Evolutionary conservation across 2,888 invertebrate genomes (phyloP), one percentile per base, ranked within the genome.

Genomic region (Aphrophora alni): DNA sequence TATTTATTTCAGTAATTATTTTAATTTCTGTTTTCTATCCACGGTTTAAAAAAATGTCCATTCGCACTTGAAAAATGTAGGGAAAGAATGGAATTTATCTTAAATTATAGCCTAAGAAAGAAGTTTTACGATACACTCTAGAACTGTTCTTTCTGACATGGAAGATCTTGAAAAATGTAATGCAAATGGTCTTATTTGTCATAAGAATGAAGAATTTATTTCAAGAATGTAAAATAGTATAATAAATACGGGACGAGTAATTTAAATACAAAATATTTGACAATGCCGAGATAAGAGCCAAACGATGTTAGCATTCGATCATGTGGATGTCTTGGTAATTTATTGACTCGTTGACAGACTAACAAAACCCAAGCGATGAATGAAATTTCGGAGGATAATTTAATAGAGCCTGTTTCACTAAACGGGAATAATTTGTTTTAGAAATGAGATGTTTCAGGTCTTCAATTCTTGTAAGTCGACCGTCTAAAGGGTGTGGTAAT

Each of bases 371-470:
- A n/a, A 59, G 21, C 59, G 21, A 59, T 59, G 21, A n/a, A 59
- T 59, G 33, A 33, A 33, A 21, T 59, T 59, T 59, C 21, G 21
- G 21, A 44, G 21, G 21, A 59, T 59, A 21, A 59, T 59, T 59
- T n/a, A 59, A 21, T 59, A 59, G 33, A 33, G 59, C 21, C 59
- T 59, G 59, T 59, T 21, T 21, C 10, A 12, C 14, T n/a, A 21
- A 59, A 59, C n/a, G 59, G 59, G n/a, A 21, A 59, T 59, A 59
- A 59, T 59, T 59, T 59, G 59, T 59, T 59, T 59, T 59, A 44
- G 59, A 21, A 59, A 59, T 59, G 59, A 59, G 59, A 21, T 59
- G 21, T 21, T 44, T 21, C 33, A 33, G 8, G 3, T 33, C 33
- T 33, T 33, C 33, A 33, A 33, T n/a, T n/a, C 33, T 33, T 33